Conservation (phyloP, 2,888 invertebrate genomes). For the Netelia melanura region DNA sequence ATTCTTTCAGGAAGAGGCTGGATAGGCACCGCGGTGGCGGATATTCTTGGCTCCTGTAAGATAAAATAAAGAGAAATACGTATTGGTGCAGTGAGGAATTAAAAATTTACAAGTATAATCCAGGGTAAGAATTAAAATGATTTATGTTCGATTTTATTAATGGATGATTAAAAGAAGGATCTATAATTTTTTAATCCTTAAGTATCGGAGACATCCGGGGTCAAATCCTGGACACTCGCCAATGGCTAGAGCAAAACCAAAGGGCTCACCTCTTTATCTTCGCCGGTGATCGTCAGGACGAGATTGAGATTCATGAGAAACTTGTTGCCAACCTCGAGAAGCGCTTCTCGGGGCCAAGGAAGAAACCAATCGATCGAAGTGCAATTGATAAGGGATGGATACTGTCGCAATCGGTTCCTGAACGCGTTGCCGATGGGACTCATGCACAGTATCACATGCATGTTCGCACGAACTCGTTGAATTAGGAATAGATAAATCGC, state of each 20-base stretch:
- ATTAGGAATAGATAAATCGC: slow-evolving; percentile 91
- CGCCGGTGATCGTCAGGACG: slow-evolving; percentile 89
- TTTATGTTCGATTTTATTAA: background rate
- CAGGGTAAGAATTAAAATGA: background rate
- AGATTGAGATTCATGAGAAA: slow-evolving; percentile 91
- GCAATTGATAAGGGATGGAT: slow-evolving; percentile 94
- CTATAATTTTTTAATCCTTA: slow-evolving; percentile 30
- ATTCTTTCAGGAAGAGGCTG: slow-evolving; percentile 86
- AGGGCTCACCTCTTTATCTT: slow-evolving; percentile 85
- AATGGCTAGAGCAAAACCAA: slow-evolving; percentile 25
- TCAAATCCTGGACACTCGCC: slow-evolving; percentile 2
- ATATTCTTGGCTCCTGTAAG: slow-evolving; percentile 76
- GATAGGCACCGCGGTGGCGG: slow-evolving; percentile 70
- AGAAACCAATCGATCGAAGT: slow-evolving; percentile 96
- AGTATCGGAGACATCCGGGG: background rate
- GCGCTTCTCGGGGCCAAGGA: slow-evolving; percentile 95
- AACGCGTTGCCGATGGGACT: slow-evolving; percentile 95
- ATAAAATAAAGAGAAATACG: slow-evolving; percentile 33
- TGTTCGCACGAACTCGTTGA: slow-evolving; percentile 90
- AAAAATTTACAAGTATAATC: slow-evolving; percentile 25
- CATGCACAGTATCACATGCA: slow-evolving; percentile 94
- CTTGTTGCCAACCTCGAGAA: slow-evolving; percentile 95
- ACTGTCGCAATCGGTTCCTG: slow-evolving; percentile 93
- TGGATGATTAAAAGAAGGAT: background rate
- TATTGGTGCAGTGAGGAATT: slow-evolving; percentile 21